Evolutionary conservation across 2,797 vertebrate species (phyloP), one percentile per base, ranked within the genome.

Genomic region (Danio tinwini): DNA sequence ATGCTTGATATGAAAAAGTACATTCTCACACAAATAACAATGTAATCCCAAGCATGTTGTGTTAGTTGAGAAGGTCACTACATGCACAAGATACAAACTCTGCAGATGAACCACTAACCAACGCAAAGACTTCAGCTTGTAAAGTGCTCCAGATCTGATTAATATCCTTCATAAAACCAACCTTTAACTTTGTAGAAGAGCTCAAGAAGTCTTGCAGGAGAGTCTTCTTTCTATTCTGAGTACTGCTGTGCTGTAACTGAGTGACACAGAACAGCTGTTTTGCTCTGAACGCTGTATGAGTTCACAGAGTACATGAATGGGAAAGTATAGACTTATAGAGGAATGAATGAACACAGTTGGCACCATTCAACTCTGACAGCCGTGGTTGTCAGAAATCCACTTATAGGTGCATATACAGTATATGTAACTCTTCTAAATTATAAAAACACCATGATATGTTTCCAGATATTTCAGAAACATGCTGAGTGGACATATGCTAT

Each of bases 181-280:
- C 82, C 82, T 78, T 74, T 82, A 53, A 9, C 82, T 82, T 77
- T 76, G 82, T 69, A 81, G 64, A 83, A 83, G 74, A 2, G 44
- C 39, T 37, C 12, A 64, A 49, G 74, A 49, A 56, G 44, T 29
- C 13, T 4, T 49, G 45, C 63, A 50, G 52, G 13, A 17, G 79
- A 86, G 87, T 85, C 83, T 83, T 86, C 67, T 74, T 85, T 88
- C 92, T 91, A 91, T 92, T 92, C 90, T 91, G 84, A 87, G 92
- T 85, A 72, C 76, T 84, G 84, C 88, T 85, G 85, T 89, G 88
- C 88, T 87, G 56, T 74, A 87, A 76, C 79, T 39, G 91, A 93
- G 79, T 91, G 93, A 93, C 92, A 93, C 91, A 91, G 92, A 92
- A 92, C 93, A 93, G 92, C 91, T 93, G 92, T 82, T 81, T 90